These are phyloP conservation scores for Smittia aterrima DNA, from an alignment of 2,888 invertebrate genomes.

Conservation along the genomic window DNA sequence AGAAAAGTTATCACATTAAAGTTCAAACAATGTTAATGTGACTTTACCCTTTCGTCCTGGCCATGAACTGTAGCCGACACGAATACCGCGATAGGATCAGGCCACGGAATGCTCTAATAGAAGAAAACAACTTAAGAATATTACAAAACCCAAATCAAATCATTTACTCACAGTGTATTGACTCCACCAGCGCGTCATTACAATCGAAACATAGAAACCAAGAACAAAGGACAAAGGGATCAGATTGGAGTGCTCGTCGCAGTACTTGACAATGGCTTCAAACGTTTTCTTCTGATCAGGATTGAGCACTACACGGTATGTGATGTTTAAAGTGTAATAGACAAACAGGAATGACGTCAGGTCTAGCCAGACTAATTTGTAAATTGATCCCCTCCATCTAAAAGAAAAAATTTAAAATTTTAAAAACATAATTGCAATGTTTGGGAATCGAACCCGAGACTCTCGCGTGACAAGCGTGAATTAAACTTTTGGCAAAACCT, in stretches of 20 bases:
- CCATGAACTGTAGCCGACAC: constrained; percentile 81
- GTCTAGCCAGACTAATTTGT: constrained; percentile 92
- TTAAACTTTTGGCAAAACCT: background rate
- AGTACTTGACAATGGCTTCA: constrained; percentile 79
- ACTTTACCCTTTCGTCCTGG: constrained; percentile 57
- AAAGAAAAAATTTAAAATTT: constrained; percentile 48
- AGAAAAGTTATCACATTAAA: too few species aligned
- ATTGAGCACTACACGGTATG: constrained; percentile 59
- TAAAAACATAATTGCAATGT: background rate
- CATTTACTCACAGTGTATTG: constrained; percentile 62
- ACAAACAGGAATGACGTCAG: constrained; percentile 72
- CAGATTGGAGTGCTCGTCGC: constrained; percentile 79
- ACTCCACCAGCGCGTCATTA: constrained; percentile 91
- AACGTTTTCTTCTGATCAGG: constrained; percentile 55
- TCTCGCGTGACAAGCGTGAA: constrained; percentile 20
- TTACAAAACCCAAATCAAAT: background rate
- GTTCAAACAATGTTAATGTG: background rate
- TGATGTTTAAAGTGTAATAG: constrained; percentile 75
- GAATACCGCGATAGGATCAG: constrained; percentile 82
- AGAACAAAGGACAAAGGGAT: constrained; percentile 91
- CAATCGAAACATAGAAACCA: constrained; percentile 90
- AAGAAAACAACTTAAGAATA: background rate
- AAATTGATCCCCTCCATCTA: constrained; percentile 94
- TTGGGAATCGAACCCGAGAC: constrained; percentile 18
- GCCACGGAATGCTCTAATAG: constrained; percentile 74